These are phyloP conservation scores for Heliconius hewitsoni DNA, from an alignment of 1,140 invertebrate species.

Conservation along the genomic window DNA sequence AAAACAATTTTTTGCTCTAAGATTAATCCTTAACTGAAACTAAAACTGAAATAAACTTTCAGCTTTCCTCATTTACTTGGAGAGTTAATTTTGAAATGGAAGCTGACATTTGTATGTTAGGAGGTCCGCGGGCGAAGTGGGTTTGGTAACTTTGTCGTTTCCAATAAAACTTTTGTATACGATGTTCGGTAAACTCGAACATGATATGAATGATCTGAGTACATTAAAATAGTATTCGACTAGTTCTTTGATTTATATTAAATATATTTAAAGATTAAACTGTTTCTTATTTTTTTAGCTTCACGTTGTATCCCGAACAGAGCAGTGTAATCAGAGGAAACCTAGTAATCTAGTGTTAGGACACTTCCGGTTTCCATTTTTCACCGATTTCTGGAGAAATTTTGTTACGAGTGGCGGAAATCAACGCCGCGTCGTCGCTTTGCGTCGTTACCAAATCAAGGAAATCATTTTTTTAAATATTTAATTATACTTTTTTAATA, in stretches of 20 bases:
- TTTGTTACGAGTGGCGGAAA: too few relatives aligned
- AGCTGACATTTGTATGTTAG: conserved; percentile 51
- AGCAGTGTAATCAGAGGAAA: too few relatives aligned
- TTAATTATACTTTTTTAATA: too few relatives aligned
- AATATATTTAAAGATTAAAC: too few relatives aligned
- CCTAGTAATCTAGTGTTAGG: too few relatives aligned
- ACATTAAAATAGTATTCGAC: neutral
- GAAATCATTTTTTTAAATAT: too few relatives aligned
- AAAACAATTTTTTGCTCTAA: neutral
- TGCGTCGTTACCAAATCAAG: too few relatives aligned
- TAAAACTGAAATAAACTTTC: conserved; percentile 10
- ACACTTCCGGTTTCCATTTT: too few relatives aligned
- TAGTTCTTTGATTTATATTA: neutral
- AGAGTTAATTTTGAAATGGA: conserved; percentile 46
- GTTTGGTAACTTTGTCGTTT: conserved; percentile 58
- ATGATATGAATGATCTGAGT: conserved; percentile 46
- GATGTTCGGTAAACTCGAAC: conserved; percentile 51
- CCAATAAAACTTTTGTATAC: conserved; percentile 56
- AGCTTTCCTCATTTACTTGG: conserved; percentile 25
- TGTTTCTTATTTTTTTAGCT: neutral
- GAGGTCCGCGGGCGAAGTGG: conserved; percentile 48
- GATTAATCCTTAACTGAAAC: conserved; percentile 11
- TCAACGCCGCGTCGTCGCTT: too few relatives aligned
- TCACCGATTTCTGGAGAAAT: too few relatives aligned
- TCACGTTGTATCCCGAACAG: too few relatives aligned